Evolutionary conservation across 2,888 invertebrate species (phyloP), one percentile per base, ranked within the genome.

Genomic region (Tinea trinotella): DNA sequence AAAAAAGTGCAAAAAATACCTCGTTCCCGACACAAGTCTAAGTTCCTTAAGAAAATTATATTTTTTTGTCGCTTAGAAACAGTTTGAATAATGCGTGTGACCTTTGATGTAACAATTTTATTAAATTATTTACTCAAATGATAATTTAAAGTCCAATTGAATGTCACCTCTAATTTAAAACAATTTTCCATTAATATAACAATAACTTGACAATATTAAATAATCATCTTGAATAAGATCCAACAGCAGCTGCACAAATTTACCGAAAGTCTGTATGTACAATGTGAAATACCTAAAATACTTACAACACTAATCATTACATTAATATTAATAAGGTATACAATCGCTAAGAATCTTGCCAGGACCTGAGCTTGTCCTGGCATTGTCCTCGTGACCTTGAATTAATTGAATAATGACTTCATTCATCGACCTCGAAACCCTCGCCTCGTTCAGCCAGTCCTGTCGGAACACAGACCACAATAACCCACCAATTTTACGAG

Each of bases 391-490:
- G 69, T 77, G 81, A 78, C 81, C 79, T 82, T 83, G 80, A 62
- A 66, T 67, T 77, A 76, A 82, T 82, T 83, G 80, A 74, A 80
- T 80, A 77, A 81, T 80, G 70, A 78, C 78, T 74, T 44, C 36
- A 52, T 34, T 18, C 17, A n/a, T 17, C 74, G 80, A 76, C 79
- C 79, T 79, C 70, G 66, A 68, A 67, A 63, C 64, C 66, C 65
- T 67, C 67, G 65, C 69, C 70, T 74, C 68, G 70, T 66, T 69
- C 67, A 66, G 67, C 64, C 59, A 67, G 61, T 59, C 61, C 62
- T 71, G 72, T 76, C 76, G 70, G 76, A 77, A 76, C 66, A 7
- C 7, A 15, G n/a, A 46, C 40, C 10, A 46, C 46, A 36, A n/a
- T 17, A 18, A 46, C 46, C 18, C 46, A 46, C 36, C 7, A 22